Base-by-base conservation (phyloP, 2,113 vertebrate species). In the Copsychus sechellarum region DNA sequence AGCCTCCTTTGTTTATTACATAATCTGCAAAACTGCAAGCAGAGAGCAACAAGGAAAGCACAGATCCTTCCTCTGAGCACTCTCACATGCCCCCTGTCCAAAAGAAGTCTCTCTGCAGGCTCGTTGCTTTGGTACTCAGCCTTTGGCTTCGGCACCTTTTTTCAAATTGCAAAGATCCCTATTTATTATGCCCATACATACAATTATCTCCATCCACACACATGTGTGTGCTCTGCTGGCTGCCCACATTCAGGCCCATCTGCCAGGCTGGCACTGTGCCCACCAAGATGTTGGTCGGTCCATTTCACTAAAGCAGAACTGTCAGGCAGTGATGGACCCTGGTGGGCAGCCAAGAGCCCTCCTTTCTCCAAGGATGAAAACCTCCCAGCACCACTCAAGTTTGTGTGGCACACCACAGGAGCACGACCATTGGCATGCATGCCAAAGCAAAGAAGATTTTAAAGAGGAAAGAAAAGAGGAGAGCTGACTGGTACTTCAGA, bases 201-300 rank as follows among this genome's bases (percentile, higher is more conserved):
- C 88, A 78, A 33, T 54, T 47, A 58, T 88, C 79, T 58, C 4
- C 62, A 91, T 78, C 73, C 34, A 90, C 95, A 95, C 14, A 8
- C 87, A 91, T 78, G 96, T 77, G 88, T 45, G 45, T 43, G 89
- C 87, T 90, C 61, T 64, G 62, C 92, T 90, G 94, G 94, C 86
- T 92, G 91, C 92, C 95, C 93, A 92, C 95, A 91, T 42, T 82
- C 65, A 85, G 70, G 92, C 70, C 97, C 97, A 97, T 98, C 97
- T 98, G 98, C 73, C 90, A 45, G 34, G 89, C 92, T 98, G 97
- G 98, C 96, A 22, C 51, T 6, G n/a, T 81, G 96, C 97, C 98
- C 91, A 62, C 70, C 7, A 33, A 93, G 89, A 95, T 86, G 84
- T 82, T 62, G 92, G 90, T 82, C 12, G 54, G 96, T 69, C 96